Evolutionary conservation across 2,797 vertebrate genomes (phyloP).

Genomic region (Sebastolobus alascanus): DNA sequence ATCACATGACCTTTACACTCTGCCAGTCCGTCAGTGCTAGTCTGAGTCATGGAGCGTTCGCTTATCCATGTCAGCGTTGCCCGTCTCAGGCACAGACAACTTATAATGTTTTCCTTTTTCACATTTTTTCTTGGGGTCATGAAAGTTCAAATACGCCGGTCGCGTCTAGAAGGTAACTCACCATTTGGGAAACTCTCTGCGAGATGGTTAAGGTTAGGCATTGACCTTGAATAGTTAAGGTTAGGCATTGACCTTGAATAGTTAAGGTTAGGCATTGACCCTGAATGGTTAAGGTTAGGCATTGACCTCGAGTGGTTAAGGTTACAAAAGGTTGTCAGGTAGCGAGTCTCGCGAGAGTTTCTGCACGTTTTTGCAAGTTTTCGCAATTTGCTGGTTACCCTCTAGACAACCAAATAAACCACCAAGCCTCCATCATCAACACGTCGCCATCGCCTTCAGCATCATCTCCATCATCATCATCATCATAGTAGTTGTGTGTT

Average conservation of each 20-base stretch:
- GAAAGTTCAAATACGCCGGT: constrained; percentile 11
- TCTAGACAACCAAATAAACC: background rate
- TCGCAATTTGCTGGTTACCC: background rate
- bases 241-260: background rate
- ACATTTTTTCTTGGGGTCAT: background rate
- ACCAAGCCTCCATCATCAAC: constrained; percentile 8
- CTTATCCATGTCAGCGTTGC: constrained; percentile 34
- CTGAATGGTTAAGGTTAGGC: too few relatives aligned
- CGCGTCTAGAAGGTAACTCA: background rate
- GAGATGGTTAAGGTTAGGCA: background rate
- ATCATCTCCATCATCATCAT: constrained; percentile 22
- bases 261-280: background rate
- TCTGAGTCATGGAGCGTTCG: constrained; percentile 33
- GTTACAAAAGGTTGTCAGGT: background rate
- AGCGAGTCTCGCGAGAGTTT: background rate
- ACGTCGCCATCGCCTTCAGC: background rate
- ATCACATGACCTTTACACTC: constrained; percentile 68
- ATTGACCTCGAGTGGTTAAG: background rate
- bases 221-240: too few relatives aligned
- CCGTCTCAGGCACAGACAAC: constrained; percentile 15
- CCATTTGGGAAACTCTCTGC: background rate
- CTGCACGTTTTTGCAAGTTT: background rate
- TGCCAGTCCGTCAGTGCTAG: constrained; percentile 54
- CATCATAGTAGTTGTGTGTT: constrained; percentile 35
- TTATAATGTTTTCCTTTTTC: background rate